Evolutionary conservation across 2,113 vertebrate genomes (phyloP), one percentile per base, ranked within the genome.

Genomic region (Eulemur macaco): DNA sequence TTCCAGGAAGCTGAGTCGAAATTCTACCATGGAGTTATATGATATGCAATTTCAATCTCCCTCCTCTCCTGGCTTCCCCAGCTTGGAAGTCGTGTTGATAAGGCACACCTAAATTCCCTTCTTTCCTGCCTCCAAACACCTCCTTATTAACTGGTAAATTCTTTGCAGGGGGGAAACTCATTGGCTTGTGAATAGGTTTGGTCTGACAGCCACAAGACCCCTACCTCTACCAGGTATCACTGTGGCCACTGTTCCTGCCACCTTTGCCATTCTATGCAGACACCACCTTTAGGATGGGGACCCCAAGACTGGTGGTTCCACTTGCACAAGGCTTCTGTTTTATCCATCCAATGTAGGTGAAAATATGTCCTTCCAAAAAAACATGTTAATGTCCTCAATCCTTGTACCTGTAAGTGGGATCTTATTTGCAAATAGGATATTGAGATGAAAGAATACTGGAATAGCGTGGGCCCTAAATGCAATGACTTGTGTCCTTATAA

Each of bases 261-360:
- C 31, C n/a, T 52, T 52, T 20, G 17, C 9, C 31, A 31, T 21
- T n/a, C 47, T 78, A 9, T 34, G 47, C 76, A 78, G 29, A 9
- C 5, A 50, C 31, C 47, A 20, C 17, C 8, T 18, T n/a, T 21
- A 3, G 10, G 1, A 31, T 5, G 17, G 17, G 3, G 45, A 29
- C 15, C 23, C 1, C 69, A 42, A 3, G 11, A 31, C 27, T 31
- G 4, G 14, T 76, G 25, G 13, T 47, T 8, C 42, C 8, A 21
- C 69, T 10, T 73, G 37, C 39, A 73, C n/a, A 27, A 73, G 10
- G 23, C 23, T 11, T 42, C 37, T 27, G 68, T 11, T 39, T 27
- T 73, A 73, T 73, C 69, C 69, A 73, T 25, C 68, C 13, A 11
- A 13, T 13, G 21, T 73, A 11, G 69, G 37, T 42, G 37, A 25